Base-by-base conservation (phyloP, 2,797 vertebrate genomes). In the Platalea minor region DNA sequence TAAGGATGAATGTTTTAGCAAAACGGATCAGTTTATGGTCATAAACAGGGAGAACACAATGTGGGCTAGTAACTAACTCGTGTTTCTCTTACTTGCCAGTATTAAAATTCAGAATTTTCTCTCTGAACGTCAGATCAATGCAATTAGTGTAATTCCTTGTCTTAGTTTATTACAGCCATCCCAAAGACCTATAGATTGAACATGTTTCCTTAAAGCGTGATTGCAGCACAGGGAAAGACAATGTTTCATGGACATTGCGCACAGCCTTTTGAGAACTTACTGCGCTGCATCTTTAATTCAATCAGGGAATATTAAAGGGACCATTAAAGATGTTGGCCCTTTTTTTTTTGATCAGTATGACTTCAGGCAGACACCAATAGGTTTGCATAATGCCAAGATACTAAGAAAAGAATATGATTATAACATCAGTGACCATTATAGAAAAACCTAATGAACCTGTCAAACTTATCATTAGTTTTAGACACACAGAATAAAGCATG, bases 371-470 rank as follows among this genome's bases (percentile, higher is more conserved):
- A 70, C 45, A 83, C 13, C 51, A 83, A 84, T 45, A 89, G 46
- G 12, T 81, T 70, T 68, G 29, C 26, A 56, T 77, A 86, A 75
- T 86, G 20, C 17, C 25, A 57, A 45, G 57, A 56, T 84, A 85
- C 73, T 95, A 92, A 79, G 50, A 86, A 95, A 93, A 88, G 5
- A 59, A 56, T 59, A 65, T 46, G 61, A 79, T 88, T 79, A 48
- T 88, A 88, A 89, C 17, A 78, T 50, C 76, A 51, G 51, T 70
- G 80, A 53, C 48, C 57, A 91, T 93, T 94, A 95, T 37, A 88
- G 85, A 63, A 88, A 95, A 95, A 92, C 9, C 78, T 89, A 92
- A 94, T 90, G 88, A 95, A 92, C 86, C 91, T 91, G 53, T 87
- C 81, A 74, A 94, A 96, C 23, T 93, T 93, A 94, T 51, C 64